Evolutionary conservation across 2,113 vertebrate species (phyloP).

Genomic region (Leuciscus idus): DNA sequence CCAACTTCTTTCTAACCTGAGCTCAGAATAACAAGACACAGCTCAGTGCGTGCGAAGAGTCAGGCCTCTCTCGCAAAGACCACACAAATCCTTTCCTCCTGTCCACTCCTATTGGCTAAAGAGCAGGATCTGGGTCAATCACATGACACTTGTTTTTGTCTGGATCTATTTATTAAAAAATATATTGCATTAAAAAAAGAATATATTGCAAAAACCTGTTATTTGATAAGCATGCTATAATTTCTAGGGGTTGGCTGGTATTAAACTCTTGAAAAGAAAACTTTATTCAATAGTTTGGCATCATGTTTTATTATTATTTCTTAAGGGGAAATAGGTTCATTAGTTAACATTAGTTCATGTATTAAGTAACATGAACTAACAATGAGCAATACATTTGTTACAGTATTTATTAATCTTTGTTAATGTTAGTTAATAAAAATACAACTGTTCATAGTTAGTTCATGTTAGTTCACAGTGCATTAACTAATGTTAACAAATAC

Average conservation of each 20-base stretch:
- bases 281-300: neutral
- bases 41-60: neutral
- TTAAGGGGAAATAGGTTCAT: neutral
- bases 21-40: neutral
- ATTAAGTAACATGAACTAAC: too few species aligned
- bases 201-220: neutral
- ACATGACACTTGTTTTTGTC: neutral
- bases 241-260: too few species aligned
- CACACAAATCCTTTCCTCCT: constrained; percentile 11
- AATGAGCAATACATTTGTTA: too few species aligned
- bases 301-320: too few species aligned
- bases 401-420: too few species aligned
- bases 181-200: neutral
- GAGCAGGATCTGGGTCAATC: neutral
- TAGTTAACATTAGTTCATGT: too few species aligned
- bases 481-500: too few species aligned
- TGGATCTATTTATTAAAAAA: neutral
- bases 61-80: neutral
- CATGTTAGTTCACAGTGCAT: too few species aligned
- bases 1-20: neutral
- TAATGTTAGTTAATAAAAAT: too few species aligned
- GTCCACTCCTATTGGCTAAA: neutral
- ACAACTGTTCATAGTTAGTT: too few species aligned
- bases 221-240: too few species aligned
- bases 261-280: neutral